Evolutionary conservation across 2,113 vertebrate species (phyloP).

Genomic region (Crotalus viridis): DNA sequence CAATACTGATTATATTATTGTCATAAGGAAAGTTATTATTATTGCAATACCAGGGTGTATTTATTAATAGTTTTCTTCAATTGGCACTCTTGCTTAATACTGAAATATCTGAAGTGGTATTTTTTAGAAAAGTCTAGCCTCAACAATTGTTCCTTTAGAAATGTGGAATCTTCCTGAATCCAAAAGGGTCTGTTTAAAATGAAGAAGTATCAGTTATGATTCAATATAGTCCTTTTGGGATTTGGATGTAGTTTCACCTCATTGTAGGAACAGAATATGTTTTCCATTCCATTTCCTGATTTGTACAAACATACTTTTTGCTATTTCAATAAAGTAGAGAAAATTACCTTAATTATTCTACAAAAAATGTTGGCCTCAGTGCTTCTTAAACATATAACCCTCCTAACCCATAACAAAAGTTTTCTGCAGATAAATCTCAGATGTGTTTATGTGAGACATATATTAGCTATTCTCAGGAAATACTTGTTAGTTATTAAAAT

Average conservation of each 20-base stretch:
- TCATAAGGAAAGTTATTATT: not conserved
- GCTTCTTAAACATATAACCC: not conserved
- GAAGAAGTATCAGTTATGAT: not conserved
- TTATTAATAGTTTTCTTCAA: not conserved
- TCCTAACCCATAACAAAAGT: not conserved
- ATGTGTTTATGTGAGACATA: not conserved
- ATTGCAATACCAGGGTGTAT: not conserved
- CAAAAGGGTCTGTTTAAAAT: not conserved
- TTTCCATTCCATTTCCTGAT: not conserved
- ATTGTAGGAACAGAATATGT: not conserved
- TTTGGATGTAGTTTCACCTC: not conserved
- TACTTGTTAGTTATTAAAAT: not conserved
- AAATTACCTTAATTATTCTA: not conserved
- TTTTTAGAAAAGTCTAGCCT: not conserved
- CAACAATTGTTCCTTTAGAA: not conserved
- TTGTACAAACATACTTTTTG: not conserved
- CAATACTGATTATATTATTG: not conserved
- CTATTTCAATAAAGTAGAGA: not conserved
- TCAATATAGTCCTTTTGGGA: not conserved
- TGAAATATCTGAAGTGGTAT: not conserved
- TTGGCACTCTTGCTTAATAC: not conserved
- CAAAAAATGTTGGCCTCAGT: not conserved
- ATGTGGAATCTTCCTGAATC: not conserved
- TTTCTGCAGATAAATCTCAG: conserved; percentile 9
- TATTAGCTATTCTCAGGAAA: not conserved